Evolutionary conservation across 1,140 invertebrate genomes (phyloP), one percentile per base, ranked within the genome.

Genomic region (Plodia interpunctella): DNA sequence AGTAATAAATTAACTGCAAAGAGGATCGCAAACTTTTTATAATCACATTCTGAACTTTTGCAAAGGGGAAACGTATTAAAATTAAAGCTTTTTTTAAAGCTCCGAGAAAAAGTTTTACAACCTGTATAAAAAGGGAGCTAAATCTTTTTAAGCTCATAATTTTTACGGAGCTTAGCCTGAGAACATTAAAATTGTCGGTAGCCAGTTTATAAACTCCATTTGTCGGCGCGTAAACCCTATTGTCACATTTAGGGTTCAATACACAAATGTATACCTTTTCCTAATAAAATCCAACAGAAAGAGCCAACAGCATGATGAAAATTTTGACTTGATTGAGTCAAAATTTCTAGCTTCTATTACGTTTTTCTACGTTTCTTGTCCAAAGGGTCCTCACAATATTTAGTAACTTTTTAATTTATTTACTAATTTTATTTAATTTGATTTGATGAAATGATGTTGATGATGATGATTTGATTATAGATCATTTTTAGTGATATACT

Each of bases 181-280:
- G 61, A 58, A 60, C 58, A 65, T 70, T 74, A 74, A 78, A 75
- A 64, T 63, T 59, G 49, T 61, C 71, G 59, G 80, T 82, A 83
- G 80, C 75, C 3, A 76, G 60, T 76, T 49, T 76, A 81, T 81
- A 69, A 80, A 74, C 56, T 63, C 30, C 73, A 83, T 83, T 83
- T 85, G 80, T 83, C 82, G 74, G 71, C 70, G 65, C 52, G 44
- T 65, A 65, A 63, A 32, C 44, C 49, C 51, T 54, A 70, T 70
- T 70, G 67, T 72, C n/a, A 21, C n/a, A 18, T 25, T 55, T 21
- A 9, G 55, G 55, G 18, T 59, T 50, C 19, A n/a, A n/a, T n/a
- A n/a, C n/a, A n/a, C n/a, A n/a, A n/a, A n/a, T n/a, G n/a, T n/a
- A n/a, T n/a, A n/a, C n/a, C n/a, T n/a, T n/a, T n/a, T n/a, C n/a